Evolutionary conservation across 2,888 invertebrate species (phyloP), one percentile per base, ranked within the genome.

Genomic region (Drosophila paracracens): DNA sequence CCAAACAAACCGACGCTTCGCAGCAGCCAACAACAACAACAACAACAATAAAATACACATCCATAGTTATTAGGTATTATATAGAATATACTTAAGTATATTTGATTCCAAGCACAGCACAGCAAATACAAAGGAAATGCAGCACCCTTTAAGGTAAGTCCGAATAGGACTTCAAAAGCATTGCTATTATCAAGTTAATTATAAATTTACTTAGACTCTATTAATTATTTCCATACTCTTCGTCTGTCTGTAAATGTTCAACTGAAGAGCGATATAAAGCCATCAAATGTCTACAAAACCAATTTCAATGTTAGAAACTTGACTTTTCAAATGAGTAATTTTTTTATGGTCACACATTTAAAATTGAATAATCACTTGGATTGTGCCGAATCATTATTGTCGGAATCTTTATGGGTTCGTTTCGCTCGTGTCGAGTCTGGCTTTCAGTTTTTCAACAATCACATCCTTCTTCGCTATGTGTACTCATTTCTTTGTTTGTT

Each of bases 81-180:
- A 76, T 31, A 46, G 66, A 57, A 76, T 73, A 62, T 35, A 70
- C 50, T 66, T 27, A 71, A 16, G 13, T 66, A 68, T 52, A 65
- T 63, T 85, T 53, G 50, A 88, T 73, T 80, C 52, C 52, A 56
- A 73, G 60, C 51, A 51, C 51, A 56, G 62, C 29, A 36, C 64
- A 57, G 13, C n/a, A 82, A 79, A 87, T 69, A 68, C 64, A 64
- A 84, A 79, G 90, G 88, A 82, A 89, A 88, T 88, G 88, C 88
- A 83, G 84, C 74, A 68, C 74, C 71, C 69, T 65, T 76, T 64
- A 72, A 88, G 88, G 88, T 88, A 58, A 83, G 86, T 69, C 27
- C 8, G 16, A 5, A 35, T 18, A 36, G 21, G 6, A 7, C 25
- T 16, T 31, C 21, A 11, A 58, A 58, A 16, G 5, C 25, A 48